These are phyloP conservation scores for Cydia strobilella DNA, from an alignment of 1,140 invertebrate species.

Conservation along the genomic window DNA sequence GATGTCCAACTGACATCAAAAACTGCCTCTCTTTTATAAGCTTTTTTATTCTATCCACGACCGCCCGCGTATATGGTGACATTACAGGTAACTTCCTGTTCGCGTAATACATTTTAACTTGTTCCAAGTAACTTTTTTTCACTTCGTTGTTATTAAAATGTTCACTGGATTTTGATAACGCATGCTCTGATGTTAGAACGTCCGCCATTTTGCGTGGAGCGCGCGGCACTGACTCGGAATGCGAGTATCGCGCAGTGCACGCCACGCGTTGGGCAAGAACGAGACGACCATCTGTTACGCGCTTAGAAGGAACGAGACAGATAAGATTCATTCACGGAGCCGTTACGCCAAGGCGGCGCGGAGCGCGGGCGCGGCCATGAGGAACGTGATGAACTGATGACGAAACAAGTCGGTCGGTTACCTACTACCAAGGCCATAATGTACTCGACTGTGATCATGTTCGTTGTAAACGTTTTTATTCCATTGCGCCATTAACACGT, in stretches of 20 bases:
- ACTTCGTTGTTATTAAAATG: not conserved
- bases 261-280: not conserved
- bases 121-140: not conserved
- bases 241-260: not conserved
- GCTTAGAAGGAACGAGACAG: not conserved
- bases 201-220: conserved; percentile 19
- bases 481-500: not conserved
- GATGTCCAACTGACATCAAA: not conserved
- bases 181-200: not conserved
- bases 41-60: not conserved
- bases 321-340: not conserved
- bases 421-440: not conserved
- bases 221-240: not conserved
- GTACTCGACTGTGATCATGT: not conserved
- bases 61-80: not conserved
- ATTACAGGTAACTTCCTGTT: not conserved
- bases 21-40: not conserved
- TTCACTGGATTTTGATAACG: not conserved
- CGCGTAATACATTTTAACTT: conserved; percentile 16
- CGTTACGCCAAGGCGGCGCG: not conserved
- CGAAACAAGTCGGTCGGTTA: not conserved
- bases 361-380: conserved; percentile 3
- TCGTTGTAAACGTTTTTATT: not conserved
- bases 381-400: not conserved
- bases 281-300: not conserved